phyloP scores from a whole-genome alignment of 2,797 vertebrate species.

The Myotis findleyi region DNA sequence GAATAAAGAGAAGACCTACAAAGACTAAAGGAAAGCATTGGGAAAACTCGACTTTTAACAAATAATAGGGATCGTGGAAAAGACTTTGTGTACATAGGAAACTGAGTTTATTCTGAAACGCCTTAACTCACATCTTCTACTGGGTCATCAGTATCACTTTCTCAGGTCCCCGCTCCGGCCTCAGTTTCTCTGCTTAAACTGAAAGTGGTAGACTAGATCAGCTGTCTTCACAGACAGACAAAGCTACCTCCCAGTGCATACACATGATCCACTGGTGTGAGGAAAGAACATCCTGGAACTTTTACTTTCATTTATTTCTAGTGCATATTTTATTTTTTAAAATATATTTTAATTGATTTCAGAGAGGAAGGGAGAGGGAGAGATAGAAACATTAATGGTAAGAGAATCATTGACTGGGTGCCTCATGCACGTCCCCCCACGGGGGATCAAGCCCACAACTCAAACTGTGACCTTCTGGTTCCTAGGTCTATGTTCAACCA shows the following conservation, averaged over 20 bases:
- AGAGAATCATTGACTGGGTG: no score
- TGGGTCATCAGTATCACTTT: not conserved
- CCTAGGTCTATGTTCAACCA: no score
- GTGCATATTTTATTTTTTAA: not conserved
- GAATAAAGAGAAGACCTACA: not conserved
- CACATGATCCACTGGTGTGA: not conserved
- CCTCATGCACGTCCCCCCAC: no score
- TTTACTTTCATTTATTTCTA: not conserved
- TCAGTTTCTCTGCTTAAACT: constrained; percentile 1
- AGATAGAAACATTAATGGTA: no score
- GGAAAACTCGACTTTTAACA: not conserved
- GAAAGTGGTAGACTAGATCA: not conserved
- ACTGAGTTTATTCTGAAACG: not conserved
- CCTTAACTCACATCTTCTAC: no score
- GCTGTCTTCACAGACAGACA: not conserved
- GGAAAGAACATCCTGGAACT: not conserved
- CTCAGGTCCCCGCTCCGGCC: not conserved
- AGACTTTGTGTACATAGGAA: not conserved
- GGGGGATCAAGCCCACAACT: no score
- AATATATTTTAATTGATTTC: no score
- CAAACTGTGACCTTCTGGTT: no score
- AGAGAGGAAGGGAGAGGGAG: no score
- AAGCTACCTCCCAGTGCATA: not conserved
- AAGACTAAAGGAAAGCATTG: not conserved
- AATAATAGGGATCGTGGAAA: not conserved